These are phyloP conservation scores for Octodonta nipae DNA, from an alignment of 2,888 invertebrate genomes.

Conservation along the genomic window DNA sequence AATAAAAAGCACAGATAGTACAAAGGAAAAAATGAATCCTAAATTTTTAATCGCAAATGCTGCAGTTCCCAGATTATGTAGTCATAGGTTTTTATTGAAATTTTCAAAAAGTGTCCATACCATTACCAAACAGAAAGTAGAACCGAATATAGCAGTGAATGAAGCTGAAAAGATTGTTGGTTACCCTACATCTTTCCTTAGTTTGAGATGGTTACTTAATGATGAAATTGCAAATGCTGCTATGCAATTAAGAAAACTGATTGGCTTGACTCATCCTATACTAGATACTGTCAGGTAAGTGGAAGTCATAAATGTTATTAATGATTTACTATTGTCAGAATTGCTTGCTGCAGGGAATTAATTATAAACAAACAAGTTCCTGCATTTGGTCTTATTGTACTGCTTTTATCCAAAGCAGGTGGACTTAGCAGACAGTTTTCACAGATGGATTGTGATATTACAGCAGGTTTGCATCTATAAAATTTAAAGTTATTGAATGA, in stretches of 20 bases:
- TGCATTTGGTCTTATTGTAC: constrained; percentile 80
- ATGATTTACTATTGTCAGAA: not conserved
- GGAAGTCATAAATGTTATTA: not conserved
- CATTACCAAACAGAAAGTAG: not conserved
- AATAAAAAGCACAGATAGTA: too few relatives aligned
- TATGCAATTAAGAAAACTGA: constrained; percentile 74
- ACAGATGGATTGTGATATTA: constrained; percentile 69
- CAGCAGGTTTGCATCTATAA: constrained; percentile 51
- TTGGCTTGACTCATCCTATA: constrained; percentile 86
- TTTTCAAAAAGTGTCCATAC: too few relatives aligned
- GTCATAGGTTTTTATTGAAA: too few relatives aligned
- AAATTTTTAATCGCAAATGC: too few relatives aligned
- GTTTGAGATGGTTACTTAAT: constrained; percentile 80
- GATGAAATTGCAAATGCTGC: constrained; percentile 93
- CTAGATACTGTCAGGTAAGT: constrained; percentile 80
- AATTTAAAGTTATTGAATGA: too few relatives aligned
- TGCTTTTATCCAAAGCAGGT: constrained; percentile 80
- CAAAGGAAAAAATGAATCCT: too few relatives aligned
- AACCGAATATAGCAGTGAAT: constrained; percentile 41
- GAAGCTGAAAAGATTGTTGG: constrained; percentile 94
- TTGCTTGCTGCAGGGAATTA: constrained; percentile 18
- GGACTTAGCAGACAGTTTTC: constrained; percentile 64
- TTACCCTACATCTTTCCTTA: constrained; percentile 87
- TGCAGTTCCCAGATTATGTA: too few relatives aligned
- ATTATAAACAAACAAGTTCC: constrained; percentile 62